Evolutionary conservation across 2,113 vertebrate genomes (phyloP), one percentile per base, ranked within the genome.

Genomic region (Perca flavescens): DNA sequence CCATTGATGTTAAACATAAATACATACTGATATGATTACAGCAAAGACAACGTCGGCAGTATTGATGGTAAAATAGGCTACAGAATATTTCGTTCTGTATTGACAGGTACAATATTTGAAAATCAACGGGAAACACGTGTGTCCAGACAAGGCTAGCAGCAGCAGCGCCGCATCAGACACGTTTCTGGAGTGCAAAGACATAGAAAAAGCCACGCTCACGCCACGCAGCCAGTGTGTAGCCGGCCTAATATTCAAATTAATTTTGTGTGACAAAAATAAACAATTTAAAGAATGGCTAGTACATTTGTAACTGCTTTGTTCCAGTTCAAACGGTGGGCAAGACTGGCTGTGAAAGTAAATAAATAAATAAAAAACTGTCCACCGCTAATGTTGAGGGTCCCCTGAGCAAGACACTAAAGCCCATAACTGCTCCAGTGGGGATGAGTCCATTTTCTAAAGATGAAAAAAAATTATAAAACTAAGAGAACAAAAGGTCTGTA

Each of bases 391-490:
- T 1, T 62, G 28, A 83, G 47, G 47, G 74, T 60, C 75, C 61
- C 58, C 49, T 70, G 49, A 74, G 50, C 25, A 76, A 74, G 28
- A 79, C 17, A 57, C 52, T 81, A 58, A 63, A 79, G 64, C 25
- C 46, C 21, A 3, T 47, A 43, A 81, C 19, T 69, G 73, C 72
- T 73, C 83, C 76, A 67, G 15, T 52, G 70, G 53, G 80, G 21
- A 28, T 13, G 5, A 80, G 53, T 22, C 66, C 36, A 65, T 79
- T 75, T 78, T 86, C 56, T 77, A n/a, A 75, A 71, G 31, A 83
- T 49, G 47, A 82, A 82, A 80, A 82, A 80, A 85, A 79, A 85
- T 70, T 43, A 82, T 79, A 75, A 80, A 82, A 60, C 61, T 25
- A 46, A n/a, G 50, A 80, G 46, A 69, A 77, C 69, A 85, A 70